Conservation (phyloP, 2,113 vertebrate species). For the Pteruthius melanotis region DNA sequence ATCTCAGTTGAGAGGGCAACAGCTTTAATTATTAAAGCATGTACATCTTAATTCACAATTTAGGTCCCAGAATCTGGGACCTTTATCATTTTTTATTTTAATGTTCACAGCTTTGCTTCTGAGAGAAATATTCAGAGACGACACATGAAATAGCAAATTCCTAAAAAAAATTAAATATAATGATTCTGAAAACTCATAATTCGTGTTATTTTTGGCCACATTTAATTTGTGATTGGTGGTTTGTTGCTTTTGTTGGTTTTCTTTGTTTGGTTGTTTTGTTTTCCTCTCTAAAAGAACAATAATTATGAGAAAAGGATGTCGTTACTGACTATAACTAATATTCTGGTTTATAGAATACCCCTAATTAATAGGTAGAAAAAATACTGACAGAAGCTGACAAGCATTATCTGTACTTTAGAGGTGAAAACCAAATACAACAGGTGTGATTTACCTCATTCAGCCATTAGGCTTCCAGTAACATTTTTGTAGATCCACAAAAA, state of each 20-base stretch:
- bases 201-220: not conserved
- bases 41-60: not conserved
- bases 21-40: not conserved
- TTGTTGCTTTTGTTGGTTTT: not conserved
- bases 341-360: not conserved
- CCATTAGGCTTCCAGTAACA: not conserved
- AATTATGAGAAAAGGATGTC: not conserved
- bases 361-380: not conserved
- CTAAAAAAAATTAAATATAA: not conserved
- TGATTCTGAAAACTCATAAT: not conserved
- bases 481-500: not conserved
- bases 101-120: not conserved
- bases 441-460: not conserved
- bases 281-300: not conserved
- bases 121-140: not conserved
- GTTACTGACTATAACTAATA: not conserved
- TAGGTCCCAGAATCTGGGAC: not conserved
- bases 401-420: not conserved
- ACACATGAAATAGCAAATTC: fast-evolving
- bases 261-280: too few species aligned
- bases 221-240: not conserved
- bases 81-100: not conserved
- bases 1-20: not conserved
- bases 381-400: not conserved
- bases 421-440: not conserved